Evolutionary conservation across 2,113 vertebrate genomes (phyloP).

Genomic region (Pollimyrus isidori): DNA sequence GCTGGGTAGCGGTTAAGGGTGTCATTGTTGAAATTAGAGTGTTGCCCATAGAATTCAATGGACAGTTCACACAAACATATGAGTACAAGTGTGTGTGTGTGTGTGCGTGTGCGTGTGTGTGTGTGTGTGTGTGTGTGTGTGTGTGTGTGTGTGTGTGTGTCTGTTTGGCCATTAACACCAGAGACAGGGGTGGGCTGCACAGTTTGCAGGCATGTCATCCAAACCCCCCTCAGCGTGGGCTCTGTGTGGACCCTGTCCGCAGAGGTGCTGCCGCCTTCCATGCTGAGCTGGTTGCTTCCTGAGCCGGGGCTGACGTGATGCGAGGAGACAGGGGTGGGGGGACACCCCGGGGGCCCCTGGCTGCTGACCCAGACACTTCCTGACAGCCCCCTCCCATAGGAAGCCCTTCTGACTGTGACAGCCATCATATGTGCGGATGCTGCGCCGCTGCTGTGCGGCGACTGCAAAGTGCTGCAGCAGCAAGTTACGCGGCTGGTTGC

Average conservation of each 20-base stretch:
- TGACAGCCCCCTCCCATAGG: not conserved
- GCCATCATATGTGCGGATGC: not conserved
- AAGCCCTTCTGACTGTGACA: not conserved
- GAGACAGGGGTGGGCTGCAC: not conserved
- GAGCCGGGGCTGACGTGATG: not conserved
- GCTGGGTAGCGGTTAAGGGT: not conserved
- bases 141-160: constrained; percentile 3
- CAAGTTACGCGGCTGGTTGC: not conserved
- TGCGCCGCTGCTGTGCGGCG: not conserved
- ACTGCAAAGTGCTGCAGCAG: not conserved
- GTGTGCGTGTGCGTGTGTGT: not conserved
- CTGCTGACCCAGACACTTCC: not conserved
- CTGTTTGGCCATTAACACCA: not conserved
- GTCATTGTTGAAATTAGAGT: not conserved
- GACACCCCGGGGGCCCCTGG: no score
- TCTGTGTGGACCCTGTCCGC: not conserved
- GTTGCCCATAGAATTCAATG: not conserved
- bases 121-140: not conserved
- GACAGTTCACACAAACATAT: not conserved
- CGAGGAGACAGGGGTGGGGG: not conserved
- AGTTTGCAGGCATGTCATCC: not conserved
- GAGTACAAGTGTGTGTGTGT: not conserved
- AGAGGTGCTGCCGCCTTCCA: not conserved
- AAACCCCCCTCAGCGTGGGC: no score
- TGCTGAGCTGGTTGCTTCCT: not conserved